These are phyloP conservation scores for Hydrozoanthus gracilis DNA, from an alignment of 92 coral and sea anemone species.

Conservation along the genomic window DNA sequence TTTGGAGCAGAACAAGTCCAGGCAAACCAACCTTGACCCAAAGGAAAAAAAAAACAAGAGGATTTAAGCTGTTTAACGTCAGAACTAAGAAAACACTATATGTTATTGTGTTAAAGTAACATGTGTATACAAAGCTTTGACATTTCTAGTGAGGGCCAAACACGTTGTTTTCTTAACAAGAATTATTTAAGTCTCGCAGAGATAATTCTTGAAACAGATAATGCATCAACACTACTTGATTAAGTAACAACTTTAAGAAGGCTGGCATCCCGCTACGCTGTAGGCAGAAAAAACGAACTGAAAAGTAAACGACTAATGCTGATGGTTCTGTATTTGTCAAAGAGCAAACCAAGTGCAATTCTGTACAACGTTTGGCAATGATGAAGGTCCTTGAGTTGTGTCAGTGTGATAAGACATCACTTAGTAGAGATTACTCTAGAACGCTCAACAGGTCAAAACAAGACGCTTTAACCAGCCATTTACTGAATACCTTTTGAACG, in stretches of 20 bases:
- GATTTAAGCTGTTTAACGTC: background rate
- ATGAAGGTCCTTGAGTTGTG: background rate
- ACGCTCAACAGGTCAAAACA: background rate
- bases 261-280: background rate
- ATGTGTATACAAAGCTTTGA: background rate
- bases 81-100: background rate
- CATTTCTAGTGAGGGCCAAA: background rate
- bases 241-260: background rate
- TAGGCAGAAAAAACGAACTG: background rate
- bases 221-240: background rate
- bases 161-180: background rate
- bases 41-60: background rate
- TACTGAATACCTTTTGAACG: conserved; percentile 28
- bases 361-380: background rate
- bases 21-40: too few species aligned
- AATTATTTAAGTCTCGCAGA: background rate
- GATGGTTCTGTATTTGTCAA: background rate
- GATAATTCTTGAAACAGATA: background rate
- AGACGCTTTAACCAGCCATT: conserved; percentile 4
- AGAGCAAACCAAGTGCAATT: background rate
- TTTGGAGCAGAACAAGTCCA: too few species aligned
- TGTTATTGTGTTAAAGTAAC: background rate
- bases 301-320: background rate
- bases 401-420: background rate
- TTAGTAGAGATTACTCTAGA: too few species aligned